Base-by-base conservation (phyloP, 2,888 invertebrate species). In the Poecilobothrus nobilitatus region DNA sequence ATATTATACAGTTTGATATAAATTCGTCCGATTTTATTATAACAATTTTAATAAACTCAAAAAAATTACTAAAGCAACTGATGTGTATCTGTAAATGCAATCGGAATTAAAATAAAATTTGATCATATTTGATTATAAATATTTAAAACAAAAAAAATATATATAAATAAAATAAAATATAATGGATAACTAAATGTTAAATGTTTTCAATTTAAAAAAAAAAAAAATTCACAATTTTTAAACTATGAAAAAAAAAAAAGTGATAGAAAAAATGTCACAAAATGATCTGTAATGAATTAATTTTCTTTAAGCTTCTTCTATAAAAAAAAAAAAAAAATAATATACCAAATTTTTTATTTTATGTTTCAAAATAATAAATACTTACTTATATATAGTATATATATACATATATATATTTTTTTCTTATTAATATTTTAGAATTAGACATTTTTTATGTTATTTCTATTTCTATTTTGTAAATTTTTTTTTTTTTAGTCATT, bases 401-500 rank as follows among this genome's bases (percentile, higher is more conserved):
- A n/a, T n/a, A n/a, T n/a, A n/a, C n/a, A n/a, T n/a, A n/a, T n/a
- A n/a, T n/a, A n/a, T n/a, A n/a, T 53, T 53, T 18, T 12, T 53
- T 18, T 18, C 15, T 37, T 37, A 37, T 37, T 15, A 53, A 53
- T 53, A 41, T 41, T 41, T 4, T 53, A 53, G 53, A n/a, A 18
- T 53, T 53, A 18, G 18, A 53, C 15, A 18, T n/a, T 2, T 4
- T 41, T 6, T 53, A 53, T n/a, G 15, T 53, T 53, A 18, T 53
- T 18, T 53, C 18, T 41, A 41, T 53, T 37, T 37, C 12, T 53
- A 53, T 15, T 53, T 53, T 53, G 53, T 53, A 53, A 53, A 53
- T 53, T 53, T 53, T 41, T 53, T 53, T 53, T 53, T 53, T 41
- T 53, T 53, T 53, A 53, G 53, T 53, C 53, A 53, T 53, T 53